These are phyloP conservation scores for Todus mexicanus DNA, from an alignment of 2,797 vertebrate species.

Conservation along the genomic window DNA sequence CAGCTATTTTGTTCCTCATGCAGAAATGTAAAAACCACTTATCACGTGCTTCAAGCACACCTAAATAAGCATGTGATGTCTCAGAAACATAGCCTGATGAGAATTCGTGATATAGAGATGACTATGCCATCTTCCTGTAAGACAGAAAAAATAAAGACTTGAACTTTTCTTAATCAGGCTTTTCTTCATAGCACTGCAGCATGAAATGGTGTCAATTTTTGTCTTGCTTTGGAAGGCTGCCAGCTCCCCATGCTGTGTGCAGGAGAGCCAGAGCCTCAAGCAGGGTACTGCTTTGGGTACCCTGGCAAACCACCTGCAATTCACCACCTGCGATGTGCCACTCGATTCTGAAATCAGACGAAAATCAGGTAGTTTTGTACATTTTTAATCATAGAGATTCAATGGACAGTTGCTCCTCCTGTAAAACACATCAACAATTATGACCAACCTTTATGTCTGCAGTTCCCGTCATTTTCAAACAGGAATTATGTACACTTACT, in stretches of 20 bases:
- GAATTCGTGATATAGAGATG: neutral
- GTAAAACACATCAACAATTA: neutral
- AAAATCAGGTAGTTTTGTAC: neutral
- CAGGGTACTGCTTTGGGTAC: neutral
- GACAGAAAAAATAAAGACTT: neutral
- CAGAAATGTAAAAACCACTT: neutral
- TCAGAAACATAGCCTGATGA: neutral
- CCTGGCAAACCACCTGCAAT: neutral
- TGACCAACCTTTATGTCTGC: neutral
- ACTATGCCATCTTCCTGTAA: neutral
- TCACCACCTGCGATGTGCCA: neutral
- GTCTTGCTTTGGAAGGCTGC: neutral
- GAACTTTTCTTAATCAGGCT: neutral
- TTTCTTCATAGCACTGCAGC: neutral
- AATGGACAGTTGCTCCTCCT: neutral
- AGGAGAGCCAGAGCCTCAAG: conserved; percentile 10
- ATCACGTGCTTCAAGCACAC: neutral
- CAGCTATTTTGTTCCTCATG: neutral
- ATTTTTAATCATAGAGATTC: neutral
- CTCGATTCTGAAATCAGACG: neutral
- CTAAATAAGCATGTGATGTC: neutral
- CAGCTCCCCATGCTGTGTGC: fast-evolving
- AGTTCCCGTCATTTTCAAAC: neutral
- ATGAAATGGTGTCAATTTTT: neutral
- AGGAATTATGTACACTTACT: neutral